Evolutionary conservation across 2,888 invertebrate species (phyloP).

Genomic region (Dicranocentrus wangi): DNA sequence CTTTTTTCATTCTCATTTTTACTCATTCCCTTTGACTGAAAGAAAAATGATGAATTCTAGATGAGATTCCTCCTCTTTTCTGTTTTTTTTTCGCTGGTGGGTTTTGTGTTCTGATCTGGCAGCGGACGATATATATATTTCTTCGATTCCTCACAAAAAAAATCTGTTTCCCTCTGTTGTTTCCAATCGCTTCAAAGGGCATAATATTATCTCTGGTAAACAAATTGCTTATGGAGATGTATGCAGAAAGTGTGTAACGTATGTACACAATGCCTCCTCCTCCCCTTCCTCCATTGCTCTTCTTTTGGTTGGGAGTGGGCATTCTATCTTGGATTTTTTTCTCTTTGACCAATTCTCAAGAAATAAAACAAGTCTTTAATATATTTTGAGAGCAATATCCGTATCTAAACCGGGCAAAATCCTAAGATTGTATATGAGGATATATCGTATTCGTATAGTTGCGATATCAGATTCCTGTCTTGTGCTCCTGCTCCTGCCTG

Average conservation of each 20-base stretch:
- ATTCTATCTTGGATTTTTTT: too few relatives aligned
- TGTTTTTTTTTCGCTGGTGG: constrained; percentile 17
- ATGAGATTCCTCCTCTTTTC: constrained; percentile 70
- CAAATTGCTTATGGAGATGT: constrained; percentile 52
- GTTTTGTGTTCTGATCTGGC: neutral
- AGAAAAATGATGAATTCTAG: constrained; percentile 69
- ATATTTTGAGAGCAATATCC: neutral
- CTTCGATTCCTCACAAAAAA: constrained; percentile 36
- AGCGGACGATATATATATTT: constrained; percentile 35
- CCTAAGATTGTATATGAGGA: neutral
- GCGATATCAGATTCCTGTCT: constrained; percentile 31
- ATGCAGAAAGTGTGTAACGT: constrained; percentile 5
- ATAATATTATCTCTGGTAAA: constrained; percentile 33
- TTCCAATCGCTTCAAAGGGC: constrained; percentile 47
- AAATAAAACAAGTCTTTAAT: constrained; percentile 30
- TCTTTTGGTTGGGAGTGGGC: constrained; percentile 21
- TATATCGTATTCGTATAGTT: neutral
- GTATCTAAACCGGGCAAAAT: too few relatives aligned
- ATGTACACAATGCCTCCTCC: constrained; percentile 37
- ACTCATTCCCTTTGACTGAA: constrained; percentile 59
- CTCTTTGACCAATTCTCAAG: constrained; percentile 39
- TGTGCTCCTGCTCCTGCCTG: constrained; percentile 20
- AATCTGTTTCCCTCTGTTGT: constrained; percentile 42
- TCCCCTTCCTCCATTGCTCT: constrained; percentile 15
- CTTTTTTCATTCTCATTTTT: constrained; percentile 55